Conservation (phyloP, 2,113 vertebrate species). For the Gnathonemus longibarbis region DNA sequence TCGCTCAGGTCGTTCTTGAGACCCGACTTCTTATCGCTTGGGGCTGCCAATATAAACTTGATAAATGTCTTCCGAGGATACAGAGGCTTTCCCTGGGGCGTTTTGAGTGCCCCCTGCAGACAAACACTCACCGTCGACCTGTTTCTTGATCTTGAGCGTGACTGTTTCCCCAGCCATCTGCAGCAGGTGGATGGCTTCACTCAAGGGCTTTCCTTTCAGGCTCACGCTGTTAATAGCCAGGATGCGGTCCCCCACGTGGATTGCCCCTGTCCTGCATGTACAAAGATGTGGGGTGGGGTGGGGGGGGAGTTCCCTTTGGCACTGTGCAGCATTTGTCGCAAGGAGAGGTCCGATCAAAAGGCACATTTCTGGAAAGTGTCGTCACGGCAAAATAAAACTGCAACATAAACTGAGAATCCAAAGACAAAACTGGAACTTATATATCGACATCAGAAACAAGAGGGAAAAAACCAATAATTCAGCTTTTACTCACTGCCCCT, state of each 20-base stretch:
- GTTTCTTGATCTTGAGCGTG: slow-evolving; percentile 93
- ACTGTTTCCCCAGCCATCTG: slow-evolving; percentile 94
- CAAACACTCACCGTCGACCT: slow-evolving; percentile 72
- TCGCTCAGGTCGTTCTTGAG: slow-evolving; percentile 74
- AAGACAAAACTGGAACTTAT: neutral
- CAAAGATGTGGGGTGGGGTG: neutral
- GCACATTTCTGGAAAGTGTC: neutral
- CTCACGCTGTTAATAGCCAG: slow-evolving; percentile 90
- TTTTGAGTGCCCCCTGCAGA: neutral
- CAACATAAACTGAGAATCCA: neutral
- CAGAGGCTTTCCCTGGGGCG: neutral
- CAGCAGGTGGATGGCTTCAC: slow-evolving; percentile 90
- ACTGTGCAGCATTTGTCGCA: neutral
- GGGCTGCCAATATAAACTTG: slow-evolving; percentile 44
- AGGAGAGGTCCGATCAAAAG: neutral
- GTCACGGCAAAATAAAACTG: neutral
- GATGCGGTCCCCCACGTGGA: slow-evolving; percentile 88
- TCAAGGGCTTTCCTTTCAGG: slow-evolving; percentile 90
- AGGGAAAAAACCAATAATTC: neutral
- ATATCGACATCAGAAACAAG: neutral
- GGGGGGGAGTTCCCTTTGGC: neutral
- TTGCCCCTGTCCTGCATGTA: slow-evolving; percentile 79
- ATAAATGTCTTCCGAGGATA: neutral
- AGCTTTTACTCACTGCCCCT: neutral
- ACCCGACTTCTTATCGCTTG: slow-evolving; percentile 62